phyloP scores from a whole-genome alignment of 2,797 vertebrate genomes.

The Pagetopsis macropterus region DNA sequence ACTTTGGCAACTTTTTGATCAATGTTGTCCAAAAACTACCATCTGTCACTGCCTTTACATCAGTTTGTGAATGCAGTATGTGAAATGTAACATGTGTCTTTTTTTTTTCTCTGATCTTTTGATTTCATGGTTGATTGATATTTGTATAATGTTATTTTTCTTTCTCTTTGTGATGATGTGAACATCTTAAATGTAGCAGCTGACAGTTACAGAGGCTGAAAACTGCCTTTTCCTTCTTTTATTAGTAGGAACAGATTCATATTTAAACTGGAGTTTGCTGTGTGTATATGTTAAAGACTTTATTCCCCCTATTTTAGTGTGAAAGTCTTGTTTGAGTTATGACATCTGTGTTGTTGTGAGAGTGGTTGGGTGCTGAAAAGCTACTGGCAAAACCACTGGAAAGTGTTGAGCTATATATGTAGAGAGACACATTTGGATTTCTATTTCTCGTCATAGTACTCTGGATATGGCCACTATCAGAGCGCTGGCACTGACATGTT shows the following conservation, averaged over 20 bases:
- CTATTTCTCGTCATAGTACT: constrained; percentile 59
- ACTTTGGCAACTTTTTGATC: neutral
- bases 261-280: constrained; percentile 27
- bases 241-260: constrained; percentile 23
- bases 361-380: constrained; percentile 51
- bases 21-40: neutral
- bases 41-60: constrained; percentile 23
- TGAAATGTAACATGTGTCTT: too few species aligned
- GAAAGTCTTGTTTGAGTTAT: constrained; percentile 60
- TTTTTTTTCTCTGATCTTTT: neutral
- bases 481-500: constrained; percentile 39
- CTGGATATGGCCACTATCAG: constrained; percentile 43
- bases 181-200: constrained; percentile 58
- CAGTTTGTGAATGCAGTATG: constrained; percentile 12
- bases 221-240: constrained; percentile 15
- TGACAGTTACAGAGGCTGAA: constrained; percentile 14
- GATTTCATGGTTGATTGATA: neutral
- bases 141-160: neutral
- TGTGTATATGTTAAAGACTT: neutral
- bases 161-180: neutral
- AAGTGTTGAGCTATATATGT: constrained; percentile 61
- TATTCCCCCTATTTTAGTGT: constrained; percentile 26
- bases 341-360: constrained; percentile 54
- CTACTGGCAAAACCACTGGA: constrained; percentile 72
- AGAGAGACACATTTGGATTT: constrained; percentile 64